Conservation (phyloP, 2,797 vertebrate genomes). For the Falco peregrinus region DNA sequence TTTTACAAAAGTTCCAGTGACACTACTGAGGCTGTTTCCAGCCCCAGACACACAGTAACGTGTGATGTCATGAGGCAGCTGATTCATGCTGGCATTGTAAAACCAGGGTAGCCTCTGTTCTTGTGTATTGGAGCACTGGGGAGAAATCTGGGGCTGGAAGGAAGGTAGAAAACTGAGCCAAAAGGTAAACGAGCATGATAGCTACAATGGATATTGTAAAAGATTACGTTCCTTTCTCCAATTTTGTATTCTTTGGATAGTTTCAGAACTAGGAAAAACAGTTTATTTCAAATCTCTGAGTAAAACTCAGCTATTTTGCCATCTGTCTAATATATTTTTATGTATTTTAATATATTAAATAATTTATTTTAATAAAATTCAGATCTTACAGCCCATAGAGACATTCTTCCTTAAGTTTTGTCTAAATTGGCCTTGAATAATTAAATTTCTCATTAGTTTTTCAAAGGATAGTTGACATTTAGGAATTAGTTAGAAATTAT, state of each 20-base stretch:
- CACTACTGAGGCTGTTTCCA: not conserved
- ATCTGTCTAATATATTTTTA: not conserved
- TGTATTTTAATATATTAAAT: not conserved
- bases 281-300: not conserved
- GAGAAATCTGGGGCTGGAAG: not conserved
- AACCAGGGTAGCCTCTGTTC: not conserved
- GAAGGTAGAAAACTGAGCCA: not conserved
- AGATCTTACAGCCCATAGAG: not conserved
- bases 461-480: conserved; percentile 35
- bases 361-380: not conserved
- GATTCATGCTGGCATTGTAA: not conserved
- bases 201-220: not conserved
- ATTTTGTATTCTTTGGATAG: not conserved
- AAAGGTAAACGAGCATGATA: not conserved
- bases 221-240: not conserved
- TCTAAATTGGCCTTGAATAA: not conserved
- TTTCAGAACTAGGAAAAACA: not conserved
- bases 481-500: conserved; percentile 43
- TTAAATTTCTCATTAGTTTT: conserved; percentile 44
- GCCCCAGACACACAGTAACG: not conserved
- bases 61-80: not conserved
- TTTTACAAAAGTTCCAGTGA: not conserved
- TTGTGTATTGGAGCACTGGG: not conserved
- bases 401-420: not conserved
- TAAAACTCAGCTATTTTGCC: not conserved